Conservation (phyloP, 2,113 vertebrate genomes). For the Halcyon senegalensis region DNA sequence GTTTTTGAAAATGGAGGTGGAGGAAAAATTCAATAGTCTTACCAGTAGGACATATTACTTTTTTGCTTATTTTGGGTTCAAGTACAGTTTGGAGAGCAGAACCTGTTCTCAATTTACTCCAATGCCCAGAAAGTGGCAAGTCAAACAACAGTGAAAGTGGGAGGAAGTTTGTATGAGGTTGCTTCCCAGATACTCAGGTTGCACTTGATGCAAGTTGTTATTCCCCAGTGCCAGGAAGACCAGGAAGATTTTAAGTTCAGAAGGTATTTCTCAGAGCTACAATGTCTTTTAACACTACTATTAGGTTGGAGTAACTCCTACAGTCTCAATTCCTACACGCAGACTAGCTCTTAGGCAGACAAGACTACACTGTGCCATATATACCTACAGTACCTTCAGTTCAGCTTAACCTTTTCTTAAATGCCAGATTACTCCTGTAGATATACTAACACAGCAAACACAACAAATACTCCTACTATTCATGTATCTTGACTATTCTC, state of each 20-base stretch:
- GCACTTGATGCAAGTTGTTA: background rate
- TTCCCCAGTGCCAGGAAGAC: background rate
- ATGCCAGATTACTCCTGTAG: background rate
- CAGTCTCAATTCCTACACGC: background rate
- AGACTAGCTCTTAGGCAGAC: background rate
- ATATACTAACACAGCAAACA: background rate
- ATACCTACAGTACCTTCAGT: background rate
- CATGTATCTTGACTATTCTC: background rate
- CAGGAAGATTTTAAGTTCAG: background rate
- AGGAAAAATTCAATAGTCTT: background rate
- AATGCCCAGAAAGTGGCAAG: rapidly evolving
- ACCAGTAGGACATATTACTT: background rate
- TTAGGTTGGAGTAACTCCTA: background rate
- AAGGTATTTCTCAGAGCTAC: background rate
- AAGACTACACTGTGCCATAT: background rate
- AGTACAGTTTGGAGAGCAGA: background rate
- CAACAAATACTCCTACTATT: background rate
- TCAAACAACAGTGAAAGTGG: background rate
- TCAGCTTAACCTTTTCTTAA: background rate
- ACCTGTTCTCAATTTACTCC: background rate
- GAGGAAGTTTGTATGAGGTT: background rate
- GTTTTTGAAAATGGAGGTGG: background rate
- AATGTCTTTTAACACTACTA: background rate
- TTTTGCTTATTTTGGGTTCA: background rate
- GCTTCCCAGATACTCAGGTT: background rate